Evolutionary conservation across 2,888 invertebrate genomes (phyloP).

Genomic region (Zeuzera pyrina): DNA sequence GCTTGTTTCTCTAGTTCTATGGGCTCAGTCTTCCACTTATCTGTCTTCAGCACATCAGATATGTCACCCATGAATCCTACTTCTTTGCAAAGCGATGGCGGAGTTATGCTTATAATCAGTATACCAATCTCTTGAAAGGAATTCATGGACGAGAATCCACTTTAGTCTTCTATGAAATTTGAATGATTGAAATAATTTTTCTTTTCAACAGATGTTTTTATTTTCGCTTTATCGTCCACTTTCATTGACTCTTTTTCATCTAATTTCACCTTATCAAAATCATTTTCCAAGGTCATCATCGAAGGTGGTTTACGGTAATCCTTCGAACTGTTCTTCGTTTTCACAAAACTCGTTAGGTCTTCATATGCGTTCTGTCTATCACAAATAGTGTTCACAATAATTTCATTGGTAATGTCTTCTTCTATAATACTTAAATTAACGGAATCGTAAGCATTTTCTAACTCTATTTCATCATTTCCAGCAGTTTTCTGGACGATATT

Average conservation of each 20-base stretch:
- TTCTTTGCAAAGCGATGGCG: slow-evolving; percentile 61
- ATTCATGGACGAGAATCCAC: slow-evolving; percentile 89
- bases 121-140: slow-evolving; percentile 88
- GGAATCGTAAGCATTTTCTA: neutral
- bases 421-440: slow-evolving; percentile 25
- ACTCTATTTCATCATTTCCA: slow-evolving; percentile 2
- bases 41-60: slow-evolving; percentile 31
- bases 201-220: slow-evolving; percentile 29
- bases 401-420: slow-evolving; percentile 30
- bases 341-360: slow-evolving; percentile 27
- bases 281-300: slow-evolving; percentile 33
- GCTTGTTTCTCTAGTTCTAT: slow-evolving; percentile 50
- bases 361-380: slow-evolving; percentile 27
- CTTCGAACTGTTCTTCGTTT: too few species aligned
- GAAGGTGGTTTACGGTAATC: too few species aligned
- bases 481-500: slow-evolving; percentile 17
- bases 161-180: slow-evolving; percentile 79
- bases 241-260: slow-evolving; percentile 25
- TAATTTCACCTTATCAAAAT: slow-evolving; percentile 28
- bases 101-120: slow-evolving; percentile 71
- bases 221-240: too few species aligned
- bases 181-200: slow-evolving; percentile 41
- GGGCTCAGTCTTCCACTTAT: slow-evolving; percentile 48
- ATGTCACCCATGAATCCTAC: slow-evolving; percentile 44
- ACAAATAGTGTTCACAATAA: slow-evolving; percentile 29